phyloP scores from a whole-genome alignment of 2,797 vertebrate species.

The Semotilus atromaculatus region DNA sequence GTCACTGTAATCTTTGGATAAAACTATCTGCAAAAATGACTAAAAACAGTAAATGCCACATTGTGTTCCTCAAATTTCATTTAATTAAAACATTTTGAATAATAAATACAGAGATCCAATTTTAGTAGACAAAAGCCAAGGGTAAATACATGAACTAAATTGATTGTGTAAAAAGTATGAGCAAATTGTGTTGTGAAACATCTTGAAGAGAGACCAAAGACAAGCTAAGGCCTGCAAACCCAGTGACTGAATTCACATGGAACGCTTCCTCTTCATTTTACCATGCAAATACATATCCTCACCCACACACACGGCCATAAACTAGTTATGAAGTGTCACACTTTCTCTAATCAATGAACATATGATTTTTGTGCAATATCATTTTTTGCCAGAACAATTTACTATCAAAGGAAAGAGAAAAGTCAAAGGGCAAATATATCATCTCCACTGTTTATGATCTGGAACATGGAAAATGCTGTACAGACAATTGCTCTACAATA shows the following conservation, averaged over 20 bases:
- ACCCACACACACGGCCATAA: slow-evolving; percentile 34
- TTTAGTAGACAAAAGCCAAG: not conserved
- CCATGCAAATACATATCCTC: slow-evolving; percentile 54
- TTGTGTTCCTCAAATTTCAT: not conserved
- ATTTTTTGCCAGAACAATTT: not conserved
- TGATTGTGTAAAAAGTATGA: slow-evolving; percentile 7
- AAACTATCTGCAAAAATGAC: not conserved
- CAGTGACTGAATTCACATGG: slow-evolving; percentile 73
- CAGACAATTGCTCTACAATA: not conserved
- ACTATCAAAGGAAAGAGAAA: not conserved
- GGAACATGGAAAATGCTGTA: not conserved
- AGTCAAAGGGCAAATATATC: not conserved
- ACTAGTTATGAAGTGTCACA: slow-evolving; percentile 5
- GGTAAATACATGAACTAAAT: not conserved
- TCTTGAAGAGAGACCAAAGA: slow-evolving; percentile 66
- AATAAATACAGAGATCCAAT: slow-evolving; percentile 17
- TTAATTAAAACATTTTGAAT: not conserved
- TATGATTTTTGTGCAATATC: not conserved
- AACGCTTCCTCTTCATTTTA: slow-evolving; percentile 56
- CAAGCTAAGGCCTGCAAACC: slow-evolving; percentile 79
- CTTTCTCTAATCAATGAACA: not conserved
- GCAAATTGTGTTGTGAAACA: slow-evolving; percentile 30
- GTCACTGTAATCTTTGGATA: not conserved
- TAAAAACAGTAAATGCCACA: not conserved
- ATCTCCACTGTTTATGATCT: slow-evolving; percentile 1